Percentiles rank a stretch among this genome's conserved stretches.
phyloP scores from a whole-genome alignment of 1,140 invertebrate genomes.

The Venturia canescens region DNA sequence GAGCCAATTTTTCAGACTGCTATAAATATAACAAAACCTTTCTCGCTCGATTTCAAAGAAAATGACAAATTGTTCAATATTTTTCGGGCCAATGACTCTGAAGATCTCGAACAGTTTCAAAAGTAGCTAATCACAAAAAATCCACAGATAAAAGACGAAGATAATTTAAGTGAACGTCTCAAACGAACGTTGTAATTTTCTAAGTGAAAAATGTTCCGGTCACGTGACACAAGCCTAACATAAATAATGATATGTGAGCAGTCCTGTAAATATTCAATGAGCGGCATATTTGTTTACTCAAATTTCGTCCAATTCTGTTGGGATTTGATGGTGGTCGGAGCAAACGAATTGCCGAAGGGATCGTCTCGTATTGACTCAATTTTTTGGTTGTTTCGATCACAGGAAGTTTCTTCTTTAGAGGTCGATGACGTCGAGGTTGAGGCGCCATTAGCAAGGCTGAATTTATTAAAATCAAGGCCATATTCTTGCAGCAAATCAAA shows the following conservation, averaged over 20 bases:
- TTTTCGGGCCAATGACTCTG: too few relatives aligned
- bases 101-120: too few relatives aligned
- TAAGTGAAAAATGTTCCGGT: not conserved
- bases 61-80: too few relatives aligned
- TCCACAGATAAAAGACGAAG: too few relatives aligned
- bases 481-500: slow-evolving; percentile 78
- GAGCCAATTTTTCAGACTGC: too few relatives aligned
- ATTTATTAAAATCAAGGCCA: slow-evolving; percentile 77
- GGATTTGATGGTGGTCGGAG: slow-evolving; percentile 62
- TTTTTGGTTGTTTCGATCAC: slow-evolving; percentile 55
- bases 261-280: not conserved
- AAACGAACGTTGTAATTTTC: not conserved
- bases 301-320: slow-evolving; percentile 76
- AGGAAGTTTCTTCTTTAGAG: slow-evolving; percentile 47
- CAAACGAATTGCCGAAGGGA: slow-evolving; percentile 60
- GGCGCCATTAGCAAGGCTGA: slow-evolving; percentile 68
- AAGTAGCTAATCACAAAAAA: too few relatives aligned
- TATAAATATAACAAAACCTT: too few relatives aligned
- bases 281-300: slow-evolving; percentile 60
- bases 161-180: not conserved
- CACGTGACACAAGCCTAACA: not conserved
- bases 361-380: slow-evolving; percentile 66
- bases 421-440: slow-evolving; percentile 51
- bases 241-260: slow-evolving; percentile 4
- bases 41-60: too few relatives aligned